Evolutionary conservation across 2,797 vertebrate genomes (phyloP).

Genomic region (Selene dorsalis): DNA sequence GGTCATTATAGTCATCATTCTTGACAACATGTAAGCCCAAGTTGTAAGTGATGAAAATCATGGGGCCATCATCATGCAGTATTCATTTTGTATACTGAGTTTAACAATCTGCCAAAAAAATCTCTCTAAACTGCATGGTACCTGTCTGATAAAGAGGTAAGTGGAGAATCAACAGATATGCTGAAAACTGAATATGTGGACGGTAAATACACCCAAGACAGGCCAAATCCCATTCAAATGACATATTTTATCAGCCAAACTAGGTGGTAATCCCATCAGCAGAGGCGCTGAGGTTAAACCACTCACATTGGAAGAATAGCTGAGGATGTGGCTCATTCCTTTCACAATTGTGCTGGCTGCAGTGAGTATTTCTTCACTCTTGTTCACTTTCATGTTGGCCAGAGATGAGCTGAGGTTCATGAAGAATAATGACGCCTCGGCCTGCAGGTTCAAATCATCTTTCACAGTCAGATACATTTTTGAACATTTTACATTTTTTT

Average conservation of each 20-base stretch:
- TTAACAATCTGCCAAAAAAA: neutral
- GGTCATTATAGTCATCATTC: neutral
- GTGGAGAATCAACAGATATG: neutral
- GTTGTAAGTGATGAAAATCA: neutral
- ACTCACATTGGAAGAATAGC: slow-evolving; percentile 73
- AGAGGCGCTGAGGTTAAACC: neutral
- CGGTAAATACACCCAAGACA: neutral
- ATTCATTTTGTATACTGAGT: neutral
- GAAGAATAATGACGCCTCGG: slow-evolving; percentile 80
- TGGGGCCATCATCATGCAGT: neutral
- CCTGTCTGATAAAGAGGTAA: neutral
- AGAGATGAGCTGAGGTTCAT: slow-evolving; percentile 83
- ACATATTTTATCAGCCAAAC: neutral
- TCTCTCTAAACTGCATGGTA: neutral
- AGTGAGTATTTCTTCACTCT: slow-evolving; percentile 53
- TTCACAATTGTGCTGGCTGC: slow-evolving; percentile 80
- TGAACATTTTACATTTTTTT: neutral
- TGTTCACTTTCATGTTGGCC: slow-evolving; percentile 57
- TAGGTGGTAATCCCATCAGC: slow-evolving; percentile 2
- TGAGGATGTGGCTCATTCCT: slow-evolving; percentile 85
- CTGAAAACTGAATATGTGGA: neutral
- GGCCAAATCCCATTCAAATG: neutral
- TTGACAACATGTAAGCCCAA: neutral
- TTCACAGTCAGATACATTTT: neutral
- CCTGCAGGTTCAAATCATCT: slow-evolving; percentile 67